Conservation (phyloP, 2,113 vertebrate genomes). For the Seriola aureovittata region DNA sequence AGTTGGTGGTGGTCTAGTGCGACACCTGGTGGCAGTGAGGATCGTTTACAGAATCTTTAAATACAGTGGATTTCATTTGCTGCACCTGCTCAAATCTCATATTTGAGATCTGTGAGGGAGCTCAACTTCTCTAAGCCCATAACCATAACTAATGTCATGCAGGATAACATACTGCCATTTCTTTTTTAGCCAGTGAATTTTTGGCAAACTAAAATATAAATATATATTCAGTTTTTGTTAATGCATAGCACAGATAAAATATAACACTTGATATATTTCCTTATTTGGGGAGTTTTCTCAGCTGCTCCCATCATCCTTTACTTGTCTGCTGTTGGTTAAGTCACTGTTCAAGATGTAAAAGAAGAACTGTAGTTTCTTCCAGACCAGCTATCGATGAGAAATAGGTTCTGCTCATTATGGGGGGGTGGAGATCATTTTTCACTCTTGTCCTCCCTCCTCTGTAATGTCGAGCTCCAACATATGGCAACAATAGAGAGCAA, state of each 20-base stretch:
- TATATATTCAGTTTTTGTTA: too few species aligned
- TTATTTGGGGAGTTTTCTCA: background rate
- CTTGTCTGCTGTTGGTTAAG: conserved; percentile 4
- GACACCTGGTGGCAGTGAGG: too few species aligned
- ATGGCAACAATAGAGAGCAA: conserved; percentile 64
- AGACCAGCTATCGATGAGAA: conserved; percentile 12
- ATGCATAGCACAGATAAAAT: background rate
- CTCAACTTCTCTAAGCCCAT: too few species aligned
- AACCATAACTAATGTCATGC: too few species aligned
- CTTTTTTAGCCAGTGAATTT: too few species aligned
- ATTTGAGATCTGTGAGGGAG: too few species aligned
- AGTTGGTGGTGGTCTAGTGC: too few species aligned
- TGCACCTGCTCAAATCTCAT: too few species aligned
- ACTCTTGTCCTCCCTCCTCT: conserved; percentile 5
- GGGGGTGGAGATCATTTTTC: conserved; percentile 49
- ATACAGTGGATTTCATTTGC: too few species aligned
- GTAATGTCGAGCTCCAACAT: conserved; percentile 42
- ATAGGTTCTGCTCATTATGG: background rate
- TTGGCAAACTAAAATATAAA: too few species aligned
- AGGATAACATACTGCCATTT: too few species aligned
- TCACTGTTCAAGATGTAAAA: background rate
- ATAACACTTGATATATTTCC: background rate
- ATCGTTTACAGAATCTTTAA: too few species aligned
- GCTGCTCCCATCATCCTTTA: background rate
- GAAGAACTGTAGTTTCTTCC: conserved; percentile 3